phyloP scores from a whole-genome alignment of 2,888 invertebrate species.

The Agrilus biguttatus region DNA sequence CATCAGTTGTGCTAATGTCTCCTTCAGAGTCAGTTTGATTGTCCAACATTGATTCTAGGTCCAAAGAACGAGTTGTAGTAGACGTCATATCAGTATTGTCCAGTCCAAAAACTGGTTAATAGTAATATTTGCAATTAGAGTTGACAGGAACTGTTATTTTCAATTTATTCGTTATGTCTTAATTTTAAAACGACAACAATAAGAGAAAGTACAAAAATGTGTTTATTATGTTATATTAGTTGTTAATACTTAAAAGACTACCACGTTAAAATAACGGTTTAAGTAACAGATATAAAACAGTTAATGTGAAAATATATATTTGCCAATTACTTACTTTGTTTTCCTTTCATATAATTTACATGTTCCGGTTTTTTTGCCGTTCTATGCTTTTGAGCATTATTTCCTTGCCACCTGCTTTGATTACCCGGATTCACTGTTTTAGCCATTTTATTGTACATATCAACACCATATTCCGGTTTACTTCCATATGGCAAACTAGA shows the following conservation, averaged over 20 bases:
- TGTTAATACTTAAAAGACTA: too few species aligned
- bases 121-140: conserved; percentile 1
- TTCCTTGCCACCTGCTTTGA: conserved; percentile 23
- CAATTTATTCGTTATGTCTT: background rate
- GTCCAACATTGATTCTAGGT: conserved; percentile 66
- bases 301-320: background rate
- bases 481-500: conserved; percentile 49
- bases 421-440: conserved; percentile 22
- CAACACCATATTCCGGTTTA: conserved; percentile 37
- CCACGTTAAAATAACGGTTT: background rate
- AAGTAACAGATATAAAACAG: too few species aligned
- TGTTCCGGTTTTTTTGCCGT: conserved; percentile 38
- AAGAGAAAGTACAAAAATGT: too few species aligned
- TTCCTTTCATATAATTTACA: conserved; percentile 35
- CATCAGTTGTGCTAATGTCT: conserved; percentile 61
- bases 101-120: conserved; percentile 48
- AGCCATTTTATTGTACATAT: conserved; percentile 31
- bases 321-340: conserved; percentile 37
- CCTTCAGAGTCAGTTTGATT: conserved; percentile 53
- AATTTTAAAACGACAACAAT: background rate
- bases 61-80: conserved; percentile 61
- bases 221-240: too few species aligned
- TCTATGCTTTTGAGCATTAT: conserved; percentile 35
- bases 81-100: conserved; percentile 66
- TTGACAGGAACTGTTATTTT: too few species aligned